Evolutionary conservation across 2,888 invertebrate species (phyloP).

Genomic region (Stegana nigrithorax): DNA sequence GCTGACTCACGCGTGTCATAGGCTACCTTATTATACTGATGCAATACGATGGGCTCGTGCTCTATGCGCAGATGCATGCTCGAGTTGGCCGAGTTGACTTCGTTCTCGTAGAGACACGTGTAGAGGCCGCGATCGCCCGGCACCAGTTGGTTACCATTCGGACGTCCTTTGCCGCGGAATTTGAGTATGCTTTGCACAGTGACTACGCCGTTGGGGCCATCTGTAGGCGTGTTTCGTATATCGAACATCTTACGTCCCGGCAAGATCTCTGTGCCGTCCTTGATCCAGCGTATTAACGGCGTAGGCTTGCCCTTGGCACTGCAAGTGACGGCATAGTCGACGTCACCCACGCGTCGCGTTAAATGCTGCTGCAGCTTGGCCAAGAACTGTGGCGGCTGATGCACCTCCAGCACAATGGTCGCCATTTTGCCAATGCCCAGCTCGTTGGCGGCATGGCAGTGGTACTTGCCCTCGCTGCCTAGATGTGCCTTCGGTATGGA

Average conservation of each 20-base stretch:
- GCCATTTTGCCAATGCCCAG: conserved; percentile 88
- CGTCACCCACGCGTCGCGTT: conserved; percentile 83
- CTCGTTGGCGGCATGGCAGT: conserved; percentile 91
- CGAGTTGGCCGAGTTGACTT: conserved; percentile 87
- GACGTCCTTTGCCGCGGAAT: conserved; percentile 83
- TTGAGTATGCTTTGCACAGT: conserved; percentile 84
- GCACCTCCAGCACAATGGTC: conserved; percentile 84
- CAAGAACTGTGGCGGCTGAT: conserved; percentile 88
- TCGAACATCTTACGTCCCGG: conserved; percentile 83
- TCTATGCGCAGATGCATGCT: conserved; percentile 92
- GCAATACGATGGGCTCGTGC: conserved; percentile 88
- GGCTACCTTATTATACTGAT: conserved; percentile 88
- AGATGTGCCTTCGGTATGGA: conserved; percentile 87
- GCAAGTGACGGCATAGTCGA: conserved; percentile 83
- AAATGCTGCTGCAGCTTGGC: conserved; percentile 85
- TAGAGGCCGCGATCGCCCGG: conserved; percentile 89
- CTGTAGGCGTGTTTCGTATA: conserved; percentile 81
- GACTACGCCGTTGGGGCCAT: conserved; percentile 77
- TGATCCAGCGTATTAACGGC: conserved; percentile 86
- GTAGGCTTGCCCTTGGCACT: conserved; percentile 89
- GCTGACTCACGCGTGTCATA: conserved; percentile 86
- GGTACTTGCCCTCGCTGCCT: conserved; percentile 88
- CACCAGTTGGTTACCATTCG: conserved; percentile 80
- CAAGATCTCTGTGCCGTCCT: conserved; percentile 84
- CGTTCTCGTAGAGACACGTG: conserved; percentile 89